Evolutionary conservation across 1,140 invertebrate genomes (phyloP), one percentile per base, ranked within the genome.

Genomic region (Aphelinus certus): DNA sequence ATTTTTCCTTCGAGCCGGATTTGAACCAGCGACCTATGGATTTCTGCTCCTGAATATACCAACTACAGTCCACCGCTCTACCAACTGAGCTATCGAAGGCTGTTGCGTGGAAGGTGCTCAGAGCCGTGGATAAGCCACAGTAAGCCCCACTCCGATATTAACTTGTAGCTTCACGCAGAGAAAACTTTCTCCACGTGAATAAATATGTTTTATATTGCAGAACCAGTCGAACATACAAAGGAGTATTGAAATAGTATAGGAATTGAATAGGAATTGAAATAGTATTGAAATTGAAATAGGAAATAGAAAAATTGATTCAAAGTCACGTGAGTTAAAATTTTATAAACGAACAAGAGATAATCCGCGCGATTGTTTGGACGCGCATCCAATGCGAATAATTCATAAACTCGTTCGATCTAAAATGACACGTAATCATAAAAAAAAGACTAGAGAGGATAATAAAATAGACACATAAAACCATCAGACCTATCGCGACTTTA

Each of bases 51-150:
- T 3, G 5, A 43, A 3, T 7, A 45, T 49, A 49, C 79, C 86
- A 82, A 88, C 93, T 94, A 94, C 93, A 93, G 92, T 93, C 93
- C 93, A 94, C 92, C 93, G 93, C 93, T 94, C 93, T 94, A 94
- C 93, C 93, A 94, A 94, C 92, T 94, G 93, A 93, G 92, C 92
- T 93, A 93, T 92, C 92, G 92, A 92, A 93, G 92, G 92, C 47
- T 60, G 55, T 45, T 67, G 63, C 0, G 0, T 10, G 42, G 1
- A 26, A 0, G 1, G 2, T 43, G 49, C 26, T 61, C 26, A 67
- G 1, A 60, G 4, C 3, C 66, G 3, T 57, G 7, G 7, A 9
- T 45, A 6, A 47, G 7, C 3, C 43, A 0, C 49, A 6, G 3
- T 42, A 4, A 5, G 4, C 4, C 3, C 10, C 9, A 10, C 46